phyloP scores from a whole-genome alignment of 2,113 vertebrate genomes.

The Sebastes fasciatus region DNA sequence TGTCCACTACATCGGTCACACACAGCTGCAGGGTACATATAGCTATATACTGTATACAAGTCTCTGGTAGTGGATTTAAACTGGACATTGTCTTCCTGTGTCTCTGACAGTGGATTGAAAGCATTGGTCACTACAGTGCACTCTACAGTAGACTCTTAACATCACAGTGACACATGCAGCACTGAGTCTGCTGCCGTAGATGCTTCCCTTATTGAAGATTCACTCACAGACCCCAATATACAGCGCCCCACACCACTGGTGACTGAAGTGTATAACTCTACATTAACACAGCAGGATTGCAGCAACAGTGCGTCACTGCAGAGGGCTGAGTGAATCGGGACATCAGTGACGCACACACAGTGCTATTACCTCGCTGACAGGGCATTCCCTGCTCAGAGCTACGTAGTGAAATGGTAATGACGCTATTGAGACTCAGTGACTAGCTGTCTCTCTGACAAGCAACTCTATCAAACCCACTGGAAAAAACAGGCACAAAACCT shows the following conservation, averaged over 20 bases:
- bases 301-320: conserved; percentile 62
- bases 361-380: conserved; percentile 48
- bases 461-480: neutral
- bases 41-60: no score
- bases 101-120: neutral
- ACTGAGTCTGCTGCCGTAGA: neutral
- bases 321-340: conserved; percentile 41
- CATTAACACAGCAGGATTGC: conserved; percentile 18
- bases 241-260: conserved; percentile 2
- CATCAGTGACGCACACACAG: conserved; percentile 67
- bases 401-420: conserved; percentile 50
- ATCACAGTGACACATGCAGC: neutral
- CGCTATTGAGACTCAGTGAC: conserved; percentile 9
- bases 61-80: no score
- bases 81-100: no score
- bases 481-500: neutral
- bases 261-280: conserved; percentile 33
- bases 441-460: neutral
- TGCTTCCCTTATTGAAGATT: neutral
- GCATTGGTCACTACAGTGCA: neutral
- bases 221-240: neutral
- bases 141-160: no score
- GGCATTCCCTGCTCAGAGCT: conserved; percentile 67
- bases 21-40: no score
- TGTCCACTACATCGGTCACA: no score